Percentiles rank a stretch among this genome's conserved stretches.
Conservation (phyloP, 1,140 invertebrate species). For the Drosophila asahinai region DNA sequence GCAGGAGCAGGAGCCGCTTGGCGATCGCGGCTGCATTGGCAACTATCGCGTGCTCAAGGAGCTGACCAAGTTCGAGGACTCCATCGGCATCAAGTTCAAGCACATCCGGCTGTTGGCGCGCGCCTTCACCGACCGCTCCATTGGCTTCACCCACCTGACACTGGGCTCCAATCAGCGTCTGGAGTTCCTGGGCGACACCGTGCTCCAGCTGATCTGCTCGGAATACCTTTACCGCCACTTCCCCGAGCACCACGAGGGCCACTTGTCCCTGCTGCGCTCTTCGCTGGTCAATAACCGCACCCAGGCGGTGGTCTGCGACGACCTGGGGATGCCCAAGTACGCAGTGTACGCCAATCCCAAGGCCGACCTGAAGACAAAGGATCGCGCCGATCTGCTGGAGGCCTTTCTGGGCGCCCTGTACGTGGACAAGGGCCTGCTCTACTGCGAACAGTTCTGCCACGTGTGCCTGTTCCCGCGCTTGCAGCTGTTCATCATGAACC, state of each 20-base stretch:
- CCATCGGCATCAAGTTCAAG: conserved; percentile 96
- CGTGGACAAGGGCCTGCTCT: conserved; percentile 96
- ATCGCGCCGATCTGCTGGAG: conserved; percentile 98
- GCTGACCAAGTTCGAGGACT: conserved; percentile 95
- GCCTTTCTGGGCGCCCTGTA: conserved; percentile 98
- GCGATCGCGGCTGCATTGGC: conserved; percentile 96
- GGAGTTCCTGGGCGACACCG: conserved; percentile 99
- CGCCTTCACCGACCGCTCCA: conserved; percentile 98
- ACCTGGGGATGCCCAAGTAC: conserved; percentile 97
- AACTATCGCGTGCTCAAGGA: conserved; percentile 93
- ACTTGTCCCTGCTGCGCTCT: conserved; percentile 97
- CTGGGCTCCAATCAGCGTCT: conserved; percentile 98
- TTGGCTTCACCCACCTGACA: conserved; percentile 98
- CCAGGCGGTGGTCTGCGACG: conserved; percentile 98
- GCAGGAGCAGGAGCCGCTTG: conserved; percentile 94
- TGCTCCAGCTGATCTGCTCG: conserved; percentile 97
- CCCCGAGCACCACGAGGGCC: conserved; percentile 99
- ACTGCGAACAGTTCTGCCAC: conserved; percentile 96
- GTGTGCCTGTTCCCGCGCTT: conserved; percentile 98
- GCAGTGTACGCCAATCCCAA: conserved; percentile 96
- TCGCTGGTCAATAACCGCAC: conserved; percentile 98
- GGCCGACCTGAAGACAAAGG: conserved; percentile 97
- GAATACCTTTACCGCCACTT: conserved; percentile 98
- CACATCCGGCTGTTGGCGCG: conserved; percentile 97
- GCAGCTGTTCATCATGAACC: conserved; percentile 98